These are phyloP conservation scores for Eumerus sabulonum DNA, from an alignment of 2,888 invertebrate species.

Conservation along the genomic window DNA sequence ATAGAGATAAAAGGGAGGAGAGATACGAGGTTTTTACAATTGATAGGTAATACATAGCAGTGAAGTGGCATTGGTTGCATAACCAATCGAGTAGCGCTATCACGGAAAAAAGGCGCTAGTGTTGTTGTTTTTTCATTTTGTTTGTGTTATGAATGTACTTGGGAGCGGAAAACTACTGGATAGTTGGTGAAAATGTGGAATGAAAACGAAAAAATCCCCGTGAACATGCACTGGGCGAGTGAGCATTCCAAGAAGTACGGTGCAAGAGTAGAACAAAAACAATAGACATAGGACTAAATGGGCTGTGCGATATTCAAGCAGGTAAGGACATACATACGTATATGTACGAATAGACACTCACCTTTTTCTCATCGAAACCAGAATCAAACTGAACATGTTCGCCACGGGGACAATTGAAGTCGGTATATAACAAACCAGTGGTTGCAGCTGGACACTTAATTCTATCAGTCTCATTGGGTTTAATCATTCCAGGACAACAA, in stretches of 20 bases:
- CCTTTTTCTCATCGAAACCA: constrained; percentile 71
- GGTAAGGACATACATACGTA: not conserved
- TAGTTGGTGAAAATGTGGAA: too few species aligned
- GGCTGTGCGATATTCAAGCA: too few species aligned
- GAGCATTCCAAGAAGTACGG: not conserved
- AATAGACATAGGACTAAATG: too few species aligned
- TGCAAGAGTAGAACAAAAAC: too few species aligned
- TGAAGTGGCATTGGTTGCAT: not conserved
- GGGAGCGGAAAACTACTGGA: constrained; percentile 38
- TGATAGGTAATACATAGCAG: too few species aligned
- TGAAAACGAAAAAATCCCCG: too few species aligned
- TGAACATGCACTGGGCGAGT: too few species aligned
- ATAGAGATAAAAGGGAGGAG: too few species aligned
- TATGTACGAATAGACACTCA: constrained; percentile 42
- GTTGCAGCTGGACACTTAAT: constrained; percentile 44
- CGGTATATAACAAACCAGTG: not conserved
- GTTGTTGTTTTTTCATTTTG: too few species aligned
- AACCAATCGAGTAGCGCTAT: not conserved
- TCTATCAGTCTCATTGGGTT: constrained; percentile 60
- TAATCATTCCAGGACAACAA: constrained; percentile 27
- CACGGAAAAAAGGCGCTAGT: too few species aligned
- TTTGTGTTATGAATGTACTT: not conserved
- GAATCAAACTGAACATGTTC: constrained; percentile 67
- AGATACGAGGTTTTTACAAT: too few species aligned
- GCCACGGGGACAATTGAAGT: not conserved